Percentiles rank a stretch among this genome's conserved stretches.
These are phyloP conservation scores for Papilio demoleus DNA, from an alignment of 2,888 invertebrate genomes.

Conservation along the genomic window DNA sequence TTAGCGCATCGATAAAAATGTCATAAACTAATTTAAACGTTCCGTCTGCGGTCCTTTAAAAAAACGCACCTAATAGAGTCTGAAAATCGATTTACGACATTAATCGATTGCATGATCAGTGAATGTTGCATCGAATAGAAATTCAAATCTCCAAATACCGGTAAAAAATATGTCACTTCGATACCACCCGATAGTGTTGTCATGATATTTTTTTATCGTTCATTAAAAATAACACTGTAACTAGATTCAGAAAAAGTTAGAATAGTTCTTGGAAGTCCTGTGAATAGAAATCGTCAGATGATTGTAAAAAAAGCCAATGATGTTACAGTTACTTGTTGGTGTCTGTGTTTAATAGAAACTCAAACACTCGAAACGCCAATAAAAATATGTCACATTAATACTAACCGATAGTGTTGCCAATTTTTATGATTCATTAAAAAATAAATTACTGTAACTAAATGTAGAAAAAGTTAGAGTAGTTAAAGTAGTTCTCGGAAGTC, in stretches of 20 bases:
- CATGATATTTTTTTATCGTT: neutral
- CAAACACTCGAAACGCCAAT: constrained; percentile 16
- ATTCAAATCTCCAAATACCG: constrained; percentile 17
- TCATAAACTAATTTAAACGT: constrained; percentile 68
- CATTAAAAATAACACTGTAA: constrained; percentile 12
- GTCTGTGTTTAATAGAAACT: constrained; percentile 23
- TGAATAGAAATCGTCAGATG: constrained; percentile 9
- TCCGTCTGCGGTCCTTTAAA: constrained; percentile 55
- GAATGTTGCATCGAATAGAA: constrained; percentile 13
- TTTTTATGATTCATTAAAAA: constrained; percentile 33
- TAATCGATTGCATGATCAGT: constrained; percentile 19
- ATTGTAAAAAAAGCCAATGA: constrained; percentile 11
- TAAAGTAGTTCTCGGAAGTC: constrained; percentile 31
- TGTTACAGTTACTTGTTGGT: constrained; percentile 15
- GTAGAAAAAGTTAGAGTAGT: constrained; percentile 29
- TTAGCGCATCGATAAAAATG: constrained; percentile 80
- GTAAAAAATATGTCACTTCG: constrained; percentile 17
- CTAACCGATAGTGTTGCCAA: constrained; percentile 8
- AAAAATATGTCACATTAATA: constrained; percentile 13
- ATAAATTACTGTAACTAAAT: constrained; percentile 31
- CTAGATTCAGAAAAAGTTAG: constrained; percentile 9
- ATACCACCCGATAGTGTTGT: constrained; percentile 6
- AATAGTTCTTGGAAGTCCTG: constrained; percentile 19
- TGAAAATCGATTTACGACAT: constrained; percentile 33
- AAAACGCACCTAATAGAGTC: neutral